Evolutionary conservation across 2,113 vertebrate genomes (phyloP).

Genomic region (Archocentrus centrarchus): DNA sequence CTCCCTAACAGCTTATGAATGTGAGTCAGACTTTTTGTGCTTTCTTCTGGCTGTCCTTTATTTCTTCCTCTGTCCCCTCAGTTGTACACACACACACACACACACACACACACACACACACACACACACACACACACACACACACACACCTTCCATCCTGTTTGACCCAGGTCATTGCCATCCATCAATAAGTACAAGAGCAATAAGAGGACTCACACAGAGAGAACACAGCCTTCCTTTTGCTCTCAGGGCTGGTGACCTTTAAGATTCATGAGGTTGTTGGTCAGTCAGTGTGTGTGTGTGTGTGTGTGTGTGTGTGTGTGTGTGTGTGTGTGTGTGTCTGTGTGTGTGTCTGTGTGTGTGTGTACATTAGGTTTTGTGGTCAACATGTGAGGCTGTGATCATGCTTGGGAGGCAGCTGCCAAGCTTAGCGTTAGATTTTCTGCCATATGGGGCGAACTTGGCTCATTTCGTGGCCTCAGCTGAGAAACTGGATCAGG

Average conservation of each 20-base stretch:
- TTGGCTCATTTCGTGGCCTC: conserved; percentile 1
- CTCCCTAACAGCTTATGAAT: neutral
- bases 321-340: neutral
- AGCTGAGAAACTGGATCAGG: conserved; percentile 50
- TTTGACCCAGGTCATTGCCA: conserved; percentile 15
- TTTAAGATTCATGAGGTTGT: conserved; percentile 4
- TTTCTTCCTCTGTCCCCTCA: neutral
- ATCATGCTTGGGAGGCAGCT: neutral
- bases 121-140: neutral
- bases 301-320: neutral
- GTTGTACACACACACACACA: neutral
- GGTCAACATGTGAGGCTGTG: neutral
- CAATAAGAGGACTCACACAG: neutral
- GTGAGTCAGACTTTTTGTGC: conserved; percentile 14
- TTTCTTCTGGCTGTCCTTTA: conserved; percentile 19
- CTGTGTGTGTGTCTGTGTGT: too few relatives aligned
- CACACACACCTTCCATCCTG: neutral
- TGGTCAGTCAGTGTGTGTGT: neutral
- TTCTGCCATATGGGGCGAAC: neutral
- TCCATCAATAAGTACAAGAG: conserved; percentile 17
- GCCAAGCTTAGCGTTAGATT: neutral
- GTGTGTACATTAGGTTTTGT: neutral
- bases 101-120: neutral
- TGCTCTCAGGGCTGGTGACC: conserved; percentile 11
- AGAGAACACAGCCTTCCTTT: neutral